A percentile compares a stretch with the other conserved stretches of the same genome.
These are phyloP conservation scores for Cheilosia vulpina DNA, from an alignment of 2,888 invertebrate species.

Conservation along the genomic window DNA sequence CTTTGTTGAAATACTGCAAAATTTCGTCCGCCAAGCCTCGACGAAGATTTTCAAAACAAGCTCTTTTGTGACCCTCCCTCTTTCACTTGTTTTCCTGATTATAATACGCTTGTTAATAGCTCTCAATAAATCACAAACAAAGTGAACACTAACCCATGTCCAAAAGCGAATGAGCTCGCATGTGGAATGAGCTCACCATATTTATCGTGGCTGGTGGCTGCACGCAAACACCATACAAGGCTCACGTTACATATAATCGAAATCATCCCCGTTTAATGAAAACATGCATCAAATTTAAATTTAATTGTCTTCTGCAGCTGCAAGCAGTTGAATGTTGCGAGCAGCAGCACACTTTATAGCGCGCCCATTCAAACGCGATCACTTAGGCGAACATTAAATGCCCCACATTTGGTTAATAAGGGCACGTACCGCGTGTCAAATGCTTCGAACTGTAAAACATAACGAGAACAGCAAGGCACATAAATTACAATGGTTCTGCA, in stretches of 20 bases:
- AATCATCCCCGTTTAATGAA: slow-evolving; percentile 15
- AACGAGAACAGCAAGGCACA: slow-evolving; percentile 18
- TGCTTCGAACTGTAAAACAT: slow-evolving; percentile 51
- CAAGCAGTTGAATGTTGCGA: slow-evolving; percentile 8
- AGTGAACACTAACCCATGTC: too few species aligned
- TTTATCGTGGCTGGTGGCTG: too few species aligned
- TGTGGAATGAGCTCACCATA: too few species aligned
- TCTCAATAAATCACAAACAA: too few species aligned
- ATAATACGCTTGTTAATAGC: too few species aligned
- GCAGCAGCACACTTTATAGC: not conserved
- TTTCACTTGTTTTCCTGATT: too few species aligned
- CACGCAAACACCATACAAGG: too few species aligned
- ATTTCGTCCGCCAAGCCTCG: too few species aligned
- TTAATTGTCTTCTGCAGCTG: slow-evolving; percentile 41
- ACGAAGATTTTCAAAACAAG: too few species aligned
- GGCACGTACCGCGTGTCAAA: slow-evolving; percentile 61
- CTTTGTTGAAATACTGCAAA: too few species aligned
- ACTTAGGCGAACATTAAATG: slow-evolving; percentile 18
- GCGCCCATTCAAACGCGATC: slow-evolving; percentile 7
- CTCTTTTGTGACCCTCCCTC: too few species aligned
- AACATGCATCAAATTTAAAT: slow-evolving; percentile 24
- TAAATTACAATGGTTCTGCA: slow-evolving; percentile 1
- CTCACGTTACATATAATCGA: slow-evolving; percentile 14
- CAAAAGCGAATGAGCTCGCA: too few species aligned
- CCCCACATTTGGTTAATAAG: slow-evolving; percentile 30